phyloP scores from a whole-genome alignment of 2,888 invertebrate genomes.

The Oegoconia quadripuncta region DNA sequence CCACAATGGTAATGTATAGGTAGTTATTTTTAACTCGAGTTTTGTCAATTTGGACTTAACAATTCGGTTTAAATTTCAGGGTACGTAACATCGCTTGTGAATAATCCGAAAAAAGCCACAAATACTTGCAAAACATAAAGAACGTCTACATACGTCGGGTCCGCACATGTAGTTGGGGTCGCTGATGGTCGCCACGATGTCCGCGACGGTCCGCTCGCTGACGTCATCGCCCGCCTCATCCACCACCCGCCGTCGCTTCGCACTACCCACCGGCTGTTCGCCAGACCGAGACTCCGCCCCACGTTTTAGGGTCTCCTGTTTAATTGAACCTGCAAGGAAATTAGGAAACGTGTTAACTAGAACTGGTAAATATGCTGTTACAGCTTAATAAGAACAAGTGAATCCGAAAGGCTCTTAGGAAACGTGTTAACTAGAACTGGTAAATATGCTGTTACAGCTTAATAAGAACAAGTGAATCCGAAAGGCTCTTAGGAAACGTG shows the following conservation, averaged over 20 bases:
- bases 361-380: no score
- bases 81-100: no score
- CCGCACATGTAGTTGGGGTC: slow-evolving; percentile 92
- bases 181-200: slow-evolving; percentile 89
- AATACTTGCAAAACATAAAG: no score
- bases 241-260: slow-evolving; percentile 53
- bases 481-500: neutral
- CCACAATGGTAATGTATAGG: no score
- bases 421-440: neutral
- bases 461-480: slow-evolving; percentile 50
- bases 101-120: no score
- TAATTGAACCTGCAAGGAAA: slow-evolving; percentile 40
- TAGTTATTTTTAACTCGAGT: no score
- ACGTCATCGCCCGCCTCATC: slow-evolving; percentile 83
- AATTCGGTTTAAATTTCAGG: no score
- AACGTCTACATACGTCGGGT: slow-evolving; percentile 81
- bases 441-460: no score
- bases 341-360: neutral
- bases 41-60: no score
- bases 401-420: slow-evolving; percentile 25
- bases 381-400: no score
- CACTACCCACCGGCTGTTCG: slow-evolving; percentile 29
- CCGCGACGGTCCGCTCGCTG: slow-evolving; percentile 86
- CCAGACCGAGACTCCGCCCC: slow-evolving; percentile 31
- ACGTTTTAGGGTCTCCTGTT: slow-evolving; percentile 56